These are phyloP conservation scores for Glossophaga mutica DNA, from an alignment of 2,797 vertebrate species.

Conservation along the genomic window DNA sequence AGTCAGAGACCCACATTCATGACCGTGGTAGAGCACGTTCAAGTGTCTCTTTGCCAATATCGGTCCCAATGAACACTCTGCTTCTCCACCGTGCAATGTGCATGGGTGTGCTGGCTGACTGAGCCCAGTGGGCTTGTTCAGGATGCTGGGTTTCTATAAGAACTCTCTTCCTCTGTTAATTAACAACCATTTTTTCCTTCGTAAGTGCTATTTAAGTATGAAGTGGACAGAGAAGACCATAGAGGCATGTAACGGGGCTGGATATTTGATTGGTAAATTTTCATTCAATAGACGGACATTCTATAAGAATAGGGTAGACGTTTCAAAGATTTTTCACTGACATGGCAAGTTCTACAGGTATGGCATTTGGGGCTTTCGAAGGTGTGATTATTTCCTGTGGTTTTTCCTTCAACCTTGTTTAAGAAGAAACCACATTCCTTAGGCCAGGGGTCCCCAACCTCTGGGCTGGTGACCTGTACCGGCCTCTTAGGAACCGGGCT, in stretches of 20 bases:
- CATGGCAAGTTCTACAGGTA: not conserved
- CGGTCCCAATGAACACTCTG: not conserved
- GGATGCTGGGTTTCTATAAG: not conserved
- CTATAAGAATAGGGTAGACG: not conserved
- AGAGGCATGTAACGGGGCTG: not conserved
- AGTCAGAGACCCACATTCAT: not conserved
- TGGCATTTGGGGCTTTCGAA: not conserved
- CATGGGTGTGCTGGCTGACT: not conserved
- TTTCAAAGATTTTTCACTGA: not conserved
- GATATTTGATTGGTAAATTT: not conserved
- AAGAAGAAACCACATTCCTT: not conserved
- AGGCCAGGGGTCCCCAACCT: no score
- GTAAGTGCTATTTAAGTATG: not conserved
- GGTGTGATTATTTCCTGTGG: not conserved
- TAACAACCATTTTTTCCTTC: not conserved
- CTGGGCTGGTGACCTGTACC: no score
- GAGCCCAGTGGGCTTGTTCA: not conserved
- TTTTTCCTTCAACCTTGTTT: not conserved
- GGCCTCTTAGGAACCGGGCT: no score
- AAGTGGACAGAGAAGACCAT: not conserved
- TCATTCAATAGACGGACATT: not conserved
- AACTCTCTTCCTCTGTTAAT: not conserved
- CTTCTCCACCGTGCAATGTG: not conserved
- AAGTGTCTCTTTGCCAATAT: not conserved
- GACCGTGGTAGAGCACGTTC: not conserved